Evolutionary conservation across 2,797 vertebrate genomes (phyloP).

Genomic region (Salarias fasciatus): DNA sequence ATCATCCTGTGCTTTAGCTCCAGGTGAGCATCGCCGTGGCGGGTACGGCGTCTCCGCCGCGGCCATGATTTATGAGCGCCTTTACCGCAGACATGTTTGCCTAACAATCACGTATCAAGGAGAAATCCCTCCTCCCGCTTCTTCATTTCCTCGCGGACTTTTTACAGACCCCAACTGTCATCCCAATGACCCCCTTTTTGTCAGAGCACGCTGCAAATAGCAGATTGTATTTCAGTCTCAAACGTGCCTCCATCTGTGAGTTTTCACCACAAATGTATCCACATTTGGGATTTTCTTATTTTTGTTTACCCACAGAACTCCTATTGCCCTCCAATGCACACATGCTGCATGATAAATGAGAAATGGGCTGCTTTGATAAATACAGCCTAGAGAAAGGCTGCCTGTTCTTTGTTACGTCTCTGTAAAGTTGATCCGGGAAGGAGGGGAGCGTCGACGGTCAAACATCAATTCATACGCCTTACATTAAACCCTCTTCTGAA

Average conservation of each 20-base stretch:
- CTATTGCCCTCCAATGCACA: constrained; percentile 16
- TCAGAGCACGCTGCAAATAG: constrained; percentile 37
- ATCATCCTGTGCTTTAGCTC: constrained; percentile 30
- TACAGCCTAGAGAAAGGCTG: constrained; percentile 12
- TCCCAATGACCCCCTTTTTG: constrained; percentile 36
- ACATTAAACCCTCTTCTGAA: not conserved
- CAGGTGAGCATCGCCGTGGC: constrained; percentile 48
- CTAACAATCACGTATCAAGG: constrained; percentile 60
- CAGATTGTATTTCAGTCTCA: constrained; percentile 16
- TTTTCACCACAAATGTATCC: constrained; percentile 34
- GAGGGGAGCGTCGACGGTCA: not conserved
- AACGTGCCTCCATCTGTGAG: constrained; percentile 16
- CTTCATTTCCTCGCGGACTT: constrained; percentile 57
- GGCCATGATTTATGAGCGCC: constrained; percentile 59
- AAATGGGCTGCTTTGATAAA: constrained; percentile 30
- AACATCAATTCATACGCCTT: constrained; percentile 18
- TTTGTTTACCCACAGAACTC: constrained; percentile 19
- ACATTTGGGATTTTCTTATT: constrained; percentile 29
- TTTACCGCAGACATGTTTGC: constrained; percentile 63
- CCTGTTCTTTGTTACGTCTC: constrained; percentile 33
- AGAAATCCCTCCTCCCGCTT: constrained; percentile 43
- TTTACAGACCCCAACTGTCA: constrained; percentile 50
- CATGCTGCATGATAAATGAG: constrained; percentile 33
- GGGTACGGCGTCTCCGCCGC: constrained; percentile 2
- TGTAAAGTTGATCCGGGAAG: constrained; percentile 2